A percentile compares a stretch with the other conserved stretches of the same genome.
These are phyloP conservation scores for Chlorodrepanis virens DNA, from an alignment of 2,113 vertebrate genomes.

Conservation along the genomic window DNA sequence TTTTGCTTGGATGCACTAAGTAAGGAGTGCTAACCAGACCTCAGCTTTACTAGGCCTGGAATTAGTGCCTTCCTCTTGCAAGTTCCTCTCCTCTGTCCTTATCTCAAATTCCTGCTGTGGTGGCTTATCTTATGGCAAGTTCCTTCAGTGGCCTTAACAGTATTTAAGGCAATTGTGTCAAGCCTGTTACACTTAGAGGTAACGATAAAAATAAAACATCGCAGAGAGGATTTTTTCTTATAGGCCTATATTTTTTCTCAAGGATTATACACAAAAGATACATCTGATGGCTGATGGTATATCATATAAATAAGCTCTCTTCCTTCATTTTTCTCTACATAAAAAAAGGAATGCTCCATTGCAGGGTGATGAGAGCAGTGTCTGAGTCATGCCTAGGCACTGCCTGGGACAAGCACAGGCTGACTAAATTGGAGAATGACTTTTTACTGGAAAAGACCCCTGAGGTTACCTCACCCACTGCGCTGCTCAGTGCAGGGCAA, in stretches of 20 bases:
- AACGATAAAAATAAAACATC: background rate
- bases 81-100: background rate
- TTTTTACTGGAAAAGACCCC: background rate
- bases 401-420: background rate
- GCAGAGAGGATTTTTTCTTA: background rate
- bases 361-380: accelerated
- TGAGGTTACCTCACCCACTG: accelerated
- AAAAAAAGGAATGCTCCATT: background rate
- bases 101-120: background rate
- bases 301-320: background rate
- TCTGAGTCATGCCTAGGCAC: background rate
- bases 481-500: background rate
- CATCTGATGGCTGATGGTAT: background rate
- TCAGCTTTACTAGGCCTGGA: background rate
- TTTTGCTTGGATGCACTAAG: background rate
- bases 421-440: background rate
- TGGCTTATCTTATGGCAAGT: background rate
- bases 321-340: background rate
- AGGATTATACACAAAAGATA: background rate
- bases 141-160: background rate
- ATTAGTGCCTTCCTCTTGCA: background rate
- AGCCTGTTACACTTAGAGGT: background rate
- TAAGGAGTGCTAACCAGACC: background rate
- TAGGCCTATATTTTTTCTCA: background rate
- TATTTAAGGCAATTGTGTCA: background rate